A percentile compares a stretch with the other conserved stretches of the same genome.
These are phyloP conservation scores for Danionella cerebrum DNA, from an alignment of 2,113 vertebrate species.

Conservation along the genomic window DNA sequence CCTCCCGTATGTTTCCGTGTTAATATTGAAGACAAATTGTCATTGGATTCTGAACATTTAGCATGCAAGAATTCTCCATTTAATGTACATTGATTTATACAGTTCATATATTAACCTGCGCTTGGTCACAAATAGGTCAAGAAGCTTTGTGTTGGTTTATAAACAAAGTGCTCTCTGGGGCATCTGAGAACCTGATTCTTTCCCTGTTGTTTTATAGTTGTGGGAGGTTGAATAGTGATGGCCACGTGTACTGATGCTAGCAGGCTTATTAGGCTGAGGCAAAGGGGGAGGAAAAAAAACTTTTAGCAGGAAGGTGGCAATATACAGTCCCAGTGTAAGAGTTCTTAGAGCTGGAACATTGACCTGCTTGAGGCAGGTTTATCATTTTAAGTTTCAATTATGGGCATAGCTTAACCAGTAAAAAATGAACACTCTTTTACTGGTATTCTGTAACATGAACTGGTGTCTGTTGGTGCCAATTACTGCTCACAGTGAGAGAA, in stretches of 20 bases:
- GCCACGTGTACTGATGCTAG: constrained; percentile 7
- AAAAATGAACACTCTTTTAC: neutral
- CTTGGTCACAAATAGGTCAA: neutral
- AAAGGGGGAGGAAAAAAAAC: neutral
- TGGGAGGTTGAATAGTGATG: neutral
- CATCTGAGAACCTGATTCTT: constrained; percentile 17
- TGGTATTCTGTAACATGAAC: neutral
- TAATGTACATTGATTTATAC: no score
- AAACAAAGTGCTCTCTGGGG: neutral
- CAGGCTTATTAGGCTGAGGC: neutral
- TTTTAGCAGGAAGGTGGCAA: neutral
- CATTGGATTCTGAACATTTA: no score
- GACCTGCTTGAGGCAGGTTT: neutral
- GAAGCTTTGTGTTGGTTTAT: constrained; percentile 23
- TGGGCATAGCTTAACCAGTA: neutral
- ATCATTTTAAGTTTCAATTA: neutral
- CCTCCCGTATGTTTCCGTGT: no score
- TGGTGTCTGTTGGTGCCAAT: no score
- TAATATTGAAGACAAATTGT: no score
- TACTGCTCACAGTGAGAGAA: no score
- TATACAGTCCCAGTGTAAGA: neutral
- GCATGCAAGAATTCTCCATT: no score
- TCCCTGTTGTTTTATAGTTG: constrained; percentile 20
- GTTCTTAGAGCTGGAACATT: neutral
- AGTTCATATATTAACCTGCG: constrained; percentile 13